A percentile compares a stretch with the other conserved stretches of the same genome.
Conservation (phyloP, 2,113 vertebrate species). For the Rhinolophus sinicus region DNA sequence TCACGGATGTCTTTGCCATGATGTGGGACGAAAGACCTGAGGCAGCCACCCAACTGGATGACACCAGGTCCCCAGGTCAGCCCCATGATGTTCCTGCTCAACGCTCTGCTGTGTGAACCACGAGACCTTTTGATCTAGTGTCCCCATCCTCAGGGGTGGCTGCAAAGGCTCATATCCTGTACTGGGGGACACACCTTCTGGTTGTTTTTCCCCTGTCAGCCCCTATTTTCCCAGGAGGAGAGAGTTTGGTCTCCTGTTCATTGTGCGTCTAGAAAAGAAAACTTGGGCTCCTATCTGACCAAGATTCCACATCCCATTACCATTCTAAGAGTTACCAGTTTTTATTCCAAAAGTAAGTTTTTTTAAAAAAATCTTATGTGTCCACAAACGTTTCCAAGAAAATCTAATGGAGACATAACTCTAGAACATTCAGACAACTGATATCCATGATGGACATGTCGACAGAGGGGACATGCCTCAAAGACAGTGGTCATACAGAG, state of each 20-base stretch:
- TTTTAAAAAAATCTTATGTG: background rate
- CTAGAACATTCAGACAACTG: background rate
- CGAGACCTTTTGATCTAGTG: background rate
- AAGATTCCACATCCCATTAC: background rate
- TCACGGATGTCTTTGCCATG: background rate
- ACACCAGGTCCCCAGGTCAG: background rate
- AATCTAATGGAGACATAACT: background rate
- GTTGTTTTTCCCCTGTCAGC: background rate
- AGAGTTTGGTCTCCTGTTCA: background rate
- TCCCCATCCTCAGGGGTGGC: background rate
- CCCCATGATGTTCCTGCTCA: rapidly evolving
- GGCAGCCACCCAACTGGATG: background rate
- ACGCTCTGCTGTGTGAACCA: background rate
- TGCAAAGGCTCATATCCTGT: background rate
- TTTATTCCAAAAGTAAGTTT: background rate
- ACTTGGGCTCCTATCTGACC: background rate
- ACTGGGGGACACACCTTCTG: background rate
- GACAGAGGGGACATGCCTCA: background rate
- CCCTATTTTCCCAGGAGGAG: background rate
- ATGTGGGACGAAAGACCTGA: background rate
- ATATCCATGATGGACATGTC: background rate
- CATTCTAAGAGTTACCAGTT: background rate
- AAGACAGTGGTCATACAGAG: background rate
- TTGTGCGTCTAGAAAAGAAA: background rate
- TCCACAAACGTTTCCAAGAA: background rate